A percentile compares a stretch with the other conserved stretches of the same genome.
phyloP scores from a whole-genome alignment of 2,113 vertebrate genomes.

The Microcebus ravelobensis region DNA sequence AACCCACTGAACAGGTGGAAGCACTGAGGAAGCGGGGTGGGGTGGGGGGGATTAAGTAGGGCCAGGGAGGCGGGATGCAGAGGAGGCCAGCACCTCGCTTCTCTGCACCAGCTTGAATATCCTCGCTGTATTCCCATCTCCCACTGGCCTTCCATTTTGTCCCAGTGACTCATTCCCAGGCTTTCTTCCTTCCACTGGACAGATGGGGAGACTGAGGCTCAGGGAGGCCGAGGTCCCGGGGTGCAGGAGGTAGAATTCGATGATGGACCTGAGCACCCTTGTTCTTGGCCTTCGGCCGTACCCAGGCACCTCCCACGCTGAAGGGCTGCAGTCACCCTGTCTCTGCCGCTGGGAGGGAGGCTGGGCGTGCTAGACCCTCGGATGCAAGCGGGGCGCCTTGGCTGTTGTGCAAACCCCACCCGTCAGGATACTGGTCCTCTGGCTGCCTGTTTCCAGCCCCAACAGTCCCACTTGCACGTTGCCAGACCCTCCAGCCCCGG shows the following conservation, averaged over 20 bases:
- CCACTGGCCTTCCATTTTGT: neutral
- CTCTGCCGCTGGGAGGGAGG: neutral
- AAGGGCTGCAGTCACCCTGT: neutral
- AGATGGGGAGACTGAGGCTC: neutral
- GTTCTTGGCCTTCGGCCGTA: neutral
- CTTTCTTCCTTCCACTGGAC: neutral
- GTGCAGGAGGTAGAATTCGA: neutral
- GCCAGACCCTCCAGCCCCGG: neutral
- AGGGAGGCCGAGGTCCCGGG: neutral
- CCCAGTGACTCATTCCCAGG: neutral
- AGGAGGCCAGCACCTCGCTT: conserved; percentile 64
- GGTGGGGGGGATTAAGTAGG: neutral
- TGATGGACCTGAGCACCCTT: too few species aligned
- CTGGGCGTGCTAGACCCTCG: neutral
- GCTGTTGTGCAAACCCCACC: neutral
- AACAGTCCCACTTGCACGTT: neutral
- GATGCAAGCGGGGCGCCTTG: neutral
- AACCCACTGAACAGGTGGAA: neutral
- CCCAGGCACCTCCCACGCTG: neutral
- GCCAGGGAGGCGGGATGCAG: conserved; percentile 58
- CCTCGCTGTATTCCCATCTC: neutral
- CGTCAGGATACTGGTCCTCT: neutral
- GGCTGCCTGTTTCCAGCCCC: neutral
- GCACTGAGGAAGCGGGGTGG: neutral
- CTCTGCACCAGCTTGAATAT: neutral